Percentiles rank a stretch among this genome's conserved stretches.
Conservation (phyloP, 1,140 invertebrate species). For the Coptotermes formosanus region DNA sequence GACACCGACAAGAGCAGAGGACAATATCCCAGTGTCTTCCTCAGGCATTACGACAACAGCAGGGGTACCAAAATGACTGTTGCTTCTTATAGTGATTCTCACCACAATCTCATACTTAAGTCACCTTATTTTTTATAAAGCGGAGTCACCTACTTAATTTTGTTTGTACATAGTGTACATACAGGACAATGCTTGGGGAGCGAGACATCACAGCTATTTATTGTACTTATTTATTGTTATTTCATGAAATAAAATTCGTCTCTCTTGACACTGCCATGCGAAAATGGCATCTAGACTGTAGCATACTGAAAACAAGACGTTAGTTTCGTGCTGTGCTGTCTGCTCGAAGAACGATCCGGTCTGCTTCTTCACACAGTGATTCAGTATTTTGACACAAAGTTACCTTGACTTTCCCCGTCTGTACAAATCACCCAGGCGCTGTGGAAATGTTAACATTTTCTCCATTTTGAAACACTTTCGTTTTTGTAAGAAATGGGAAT, state of each 20-base stretch:
- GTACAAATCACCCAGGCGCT: background rate
- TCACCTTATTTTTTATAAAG: background rate
- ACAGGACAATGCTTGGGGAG: background rate
- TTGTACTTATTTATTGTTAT: slow-evolving; percentile 1
- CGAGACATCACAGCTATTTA: slow-evolving; percentile 10
- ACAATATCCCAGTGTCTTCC: background rate
- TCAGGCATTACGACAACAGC: background rate
- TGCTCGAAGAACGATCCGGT: background rate
- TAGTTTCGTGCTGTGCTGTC: background rate
- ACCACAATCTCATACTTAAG: background rate
- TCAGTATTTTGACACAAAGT: slow-evolving; percentile 1
- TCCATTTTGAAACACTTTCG: too few species aligned
- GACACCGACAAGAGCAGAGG: background rate
- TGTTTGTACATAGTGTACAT: slow-evolving; percentile 13
- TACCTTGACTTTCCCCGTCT: slow-evolving; percentile 4
- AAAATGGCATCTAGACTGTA: background rate
- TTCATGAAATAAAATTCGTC: background rate
- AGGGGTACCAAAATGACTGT: background rate
- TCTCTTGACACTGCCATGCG: background rate
- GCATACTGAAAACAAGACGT: background rate
- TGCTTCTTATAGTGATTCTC: background rate
- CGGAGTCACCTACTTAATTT: background rate
- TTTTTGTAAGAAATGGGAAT: background rate
- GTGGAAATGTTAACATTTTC: too few species aligned
- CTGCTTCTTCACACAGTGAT: background rate